Evolutionary conservation across 2,888 invertebrate species (phyloP), one percentile per base, ranked within the genome.

Genomic region (Cataglyphis albicans): DNA sequence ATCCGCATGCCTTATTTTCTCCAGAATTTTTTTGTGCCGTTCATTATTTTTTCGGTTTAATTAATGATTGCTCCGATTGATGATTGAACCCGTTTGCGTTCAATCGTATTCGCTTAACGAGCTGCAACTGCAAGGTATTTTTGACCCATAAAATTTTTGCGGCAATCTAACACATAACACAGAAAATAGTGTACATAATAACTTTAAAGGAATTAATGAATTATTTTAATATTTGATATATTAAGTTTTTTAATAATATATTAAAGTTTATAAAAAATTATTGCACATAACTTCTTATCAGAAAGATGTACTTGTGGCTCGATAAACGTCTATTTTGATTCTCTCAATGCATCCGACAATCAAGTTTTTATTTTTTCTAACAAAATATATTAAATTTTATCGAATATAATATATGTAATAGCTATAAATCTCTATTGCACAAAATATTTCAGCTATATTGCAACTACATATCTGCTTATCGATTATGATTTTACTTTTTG

Each of bases 1-100:
- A 73, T 61, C 59, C 41, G 59, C 32, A 25, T 75, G 67, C 38
- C 25, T 76, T 52, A 52, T 70, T 76, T 68, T 15, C n/a, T 38
- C 25, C 75, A 44, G 9, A 7, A 32, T 21, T 41, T 38, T 41
- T 10, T 41, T 12, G 18, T n/a, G 35, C 5, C 70, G 52, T 70
- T 76, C 75, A 9, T 76, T 76, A 68, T 76, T 68, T 68, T 68
- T 76, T 29, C 35, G n/a, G 52, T 68, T 76, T 76, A 38, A 38
- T 21, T 64, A 15, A 65, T 15, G 65, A 29, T 41, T 32, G n/a
- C 25, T 35, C 18, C 48, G 18, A 35, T 6, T 35, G 35, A 75
- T 65, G 18, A 38, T 67, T 67, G 25, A 65, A 76, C 12, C 18
- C 32, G 74, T 48, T 35, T 35, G 25, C 25, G 10, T 48, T 48